Evolutionary conservation across 1,140 invertebrate genomes (phyloP), one percentile per base, ranked within the genome.

Genomic region (Zaprionus ornatus): DNA sequence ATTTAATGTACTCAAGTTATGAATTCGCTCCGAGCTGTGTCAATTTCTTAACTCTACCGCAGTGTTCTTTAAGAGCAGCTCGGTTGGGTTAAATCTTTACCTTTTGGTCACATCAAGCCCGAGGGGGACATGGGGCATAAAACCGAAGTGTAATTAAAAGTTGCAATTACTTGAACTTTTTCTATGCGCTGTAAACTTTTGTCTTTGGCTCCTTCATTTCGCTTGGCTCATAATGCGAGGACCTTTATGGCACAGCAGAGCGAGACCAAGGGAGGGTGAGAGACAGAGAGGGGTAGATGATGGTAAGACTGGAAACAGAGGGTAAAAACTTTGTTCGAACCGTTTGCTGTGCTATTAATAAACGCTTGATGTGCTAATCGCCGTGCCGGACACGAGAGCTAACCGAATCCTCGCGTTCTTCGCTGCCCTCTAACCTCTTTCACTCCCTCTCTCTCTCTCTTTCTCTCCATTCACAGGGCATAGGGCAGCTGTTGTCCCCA

Each of bases 361-460:
- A 85, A 78, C 82, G 82, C 82, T 85, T 85, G 82, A 85, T 85
- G 82, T 85, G 82, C 82, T 85, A 85, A 85, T 85, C 82, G 82
- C 78, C 56, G 29, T 52, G 56, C 57, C 42, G 79, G 55, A 80
- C 71, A 72, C 35, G 42, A 77, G 56, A 56, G 40, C 52, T n/a
- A 45, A 64, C 42, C 35, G 63, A 37, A 70, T 62, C 27, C 63
- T 45, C 40, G 40, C 40, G 40, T 17, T 45, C n/a, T 17, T 17
- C 40, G 40, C 40, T 42, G 15, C 40, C 40, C 68, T 62, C 9
- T 32, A 32, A 9, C 29, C 29, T 32, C 2, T 32, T 3, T 10
- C 29, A n/a, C n/a, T n/a, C n/a, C n/a, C n/a, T n/a, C n/a, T n/a
- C n/a, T n/a, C n/a, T n/a, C n/a, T n/a, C n/a, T n/a, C 29, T 32